phyloP scores from a whole-genome alignment of 1,140 invertebrate species.

The Archivesica marissinica region DNA sequence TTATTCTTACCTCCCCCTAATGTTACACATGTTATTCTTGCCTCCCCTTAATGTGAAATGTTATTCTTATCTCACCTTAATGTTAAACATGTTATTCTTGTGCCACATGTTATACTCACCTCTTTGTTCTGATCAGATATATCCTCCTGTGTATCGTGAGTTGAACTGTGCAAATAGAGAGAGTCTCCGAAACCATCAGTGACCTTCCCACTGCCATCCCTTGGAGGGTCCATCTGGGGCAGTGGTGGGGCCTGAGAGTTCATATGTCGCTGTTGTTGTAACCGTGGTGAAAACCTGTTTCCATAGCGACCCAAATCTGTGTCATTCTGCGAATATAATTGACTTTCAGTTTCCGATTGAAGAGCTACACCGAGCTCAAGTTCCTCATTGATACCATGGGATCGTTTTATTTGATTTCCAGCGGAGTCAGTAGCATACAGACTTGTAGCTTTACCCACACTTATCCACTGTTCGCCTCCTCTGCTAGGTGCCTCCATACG shows the following conservation, averaged over 20 bases:
- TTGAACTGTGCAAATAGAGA: constrained; percentile 37
- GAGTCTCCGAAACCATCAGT: constrained; percentile 52
- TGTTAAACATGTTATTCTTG: too few relatives aligned
- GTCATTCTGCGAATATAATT: constrained; percentile 77
- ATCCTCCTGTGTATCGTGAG: constrained; percentile 26
- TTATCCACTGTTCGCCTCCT: constrained; percentile 68
- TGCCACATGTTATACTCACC: too few relatives aligned
- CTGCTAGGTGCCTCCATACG: constrained; percentile 49
- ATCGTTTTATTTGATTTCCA: constrained; percentile 47
- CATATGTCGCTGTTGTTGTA: constrained; percentile 31
- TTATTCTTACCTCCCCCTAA: too few relatives aligned
- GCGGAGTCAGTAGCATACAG: constrained; percentile 33
- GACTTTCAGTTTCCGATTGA: constrained; percentile 76
- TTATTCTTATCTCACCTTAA: too few relatives aligned
- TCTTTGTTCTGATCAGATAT: constrained; percentile 41
- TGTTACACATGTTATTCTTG: too few relatives aligned
- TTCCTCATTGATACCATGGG: constrained; percentile 71
- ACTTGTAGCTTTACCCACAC: constrained; percentile 72
- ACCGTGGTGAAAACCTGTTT: neutral
- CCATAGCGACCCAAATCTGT: constrained; percentile 74
- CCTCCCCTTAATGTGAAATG: too few relatives aligned
- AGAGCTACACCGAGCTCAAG: constrained; percentile 73
- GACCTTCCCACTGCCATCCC: neutral
- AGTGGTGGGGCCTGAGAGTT: constrained; percentile 53
- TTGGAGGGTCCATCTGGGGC: constrained; percentile 18